Conservation (phyloP, 2,797 vertebrate species). For the Spheniscus humboldti region DNA sequence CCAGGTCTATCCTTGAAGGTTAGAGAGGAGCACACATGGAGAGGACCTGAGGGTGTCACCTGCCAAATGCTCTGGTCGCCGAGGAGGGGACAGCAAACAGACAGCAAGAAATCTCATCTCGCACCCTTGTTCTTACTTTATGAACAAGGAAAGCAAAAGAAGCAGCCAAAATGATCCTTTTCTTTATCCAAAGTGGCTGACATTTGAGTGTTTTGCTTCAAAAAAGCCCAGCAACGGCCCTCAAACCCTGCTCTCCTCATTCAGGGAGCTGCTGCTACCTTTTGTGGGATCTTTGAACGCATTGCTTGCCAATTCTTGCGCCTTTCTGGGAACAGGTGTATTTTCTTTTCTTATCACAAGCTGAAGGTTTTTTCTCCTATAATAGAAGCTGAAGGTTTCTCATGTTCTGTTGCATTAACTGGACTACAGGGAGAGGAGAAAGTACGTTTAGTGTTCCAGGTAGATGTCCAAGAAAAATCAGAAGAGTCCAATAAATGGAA, state of each 20-base stretch:
- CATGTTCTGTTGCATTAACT: neutral
- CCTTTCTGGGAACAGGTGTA: neutral
- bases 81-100: neutral
- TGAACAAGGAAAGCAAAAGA: neutral
- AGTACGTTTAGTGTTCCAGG: constrained; percentile 5
- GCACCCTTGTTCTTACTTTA: neutral
- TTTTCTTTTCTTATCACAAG: neutral
- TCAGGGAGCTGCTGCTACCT: neutral
- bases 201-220: neutral
- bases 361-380: neutral
- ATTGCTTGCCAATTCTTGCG: neutral
- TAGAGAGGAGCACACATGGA: neutral
- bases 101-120: neutral
- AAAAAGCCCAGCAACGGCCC: neutral
- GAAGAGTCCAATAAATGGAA: constrained; percentile 45
- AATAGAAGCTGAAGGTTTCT: neutral
- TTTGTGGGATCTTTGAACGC: neutral
- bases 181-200: neutral
- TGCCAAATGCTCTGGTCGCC: neutral
- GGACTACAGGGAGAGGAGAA: neutral
- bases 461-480: constrained; percentile 52
- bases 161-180: neutral
- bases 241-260: neutral
- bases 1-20: neutral
- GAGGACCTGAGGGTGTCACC: neutral